Percentiles rank a stretch among this genome's conserved stretches.
phyloP scores from a whole-genome alignment of 2,113 vertebrate species.

The Cephalopholis sonnerati region DNA sequence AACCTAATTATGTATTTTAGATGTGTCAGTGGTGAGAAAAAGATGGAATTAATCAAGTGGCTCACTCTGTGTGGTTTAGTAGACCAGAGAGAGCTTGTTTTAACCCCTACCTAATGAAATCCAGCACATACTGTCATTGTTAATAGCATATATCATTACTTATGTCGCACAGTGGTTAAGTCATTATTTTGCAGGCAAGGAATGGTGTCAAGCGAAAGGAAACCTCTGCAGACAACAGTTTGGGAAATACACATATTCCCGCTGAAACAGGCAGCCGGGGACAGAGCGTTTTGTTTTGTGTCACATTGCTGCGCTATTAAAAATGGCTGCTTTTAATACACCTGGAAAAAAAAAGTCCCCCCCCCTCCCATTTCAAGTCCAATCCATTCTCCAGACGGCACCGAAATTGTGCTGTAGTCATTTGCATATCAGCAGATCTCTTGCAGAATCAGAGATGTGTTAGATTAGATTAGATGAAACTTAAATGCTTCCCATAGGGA shows the following conservation, averaged over 20 bases:
- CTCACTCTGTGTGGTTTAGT: neutral
- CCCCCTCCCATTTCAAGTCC: neutral
- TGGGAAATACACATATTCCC: neutral
- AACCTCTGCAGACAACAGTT: neutral
- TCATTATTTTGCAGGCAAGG: constrained; percentile 29
- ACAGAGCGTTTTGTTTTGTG: constrained; percentile 12
- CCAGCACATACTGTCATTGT: neutral
- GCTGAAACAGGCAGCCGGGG: neutral
- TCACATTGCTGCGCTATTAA: neutral
- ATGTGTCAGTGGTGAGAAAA: constrained; percentile 15
- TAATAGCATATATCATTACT: constrained; percentile 13
- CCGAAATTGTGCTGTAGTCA: constrained; percentile 1
- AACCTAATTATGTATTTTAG: constrained; percentile 38
- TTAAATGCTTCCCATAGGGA: constrained; percentile 31
- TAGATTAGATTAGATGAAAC: constrained; percentile 47
- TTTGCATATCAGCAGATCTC: constrained; percentile 56
- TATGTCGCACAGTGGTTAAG: neutral
- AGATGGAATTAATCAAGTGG: constrained; percentile 26
- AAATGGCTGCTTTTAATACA: constrained; percentile 33
- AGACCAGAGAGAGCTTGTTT: neutral
- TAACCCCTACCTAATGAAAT: constrained; percentile 13
- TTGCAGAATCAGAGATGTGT: constrained; percentile 43
- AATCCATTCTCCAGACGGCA: constrained; percentile 21
- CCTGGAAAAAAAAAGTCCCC: neutral
- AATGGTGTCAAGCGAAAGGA: constrained; percentile 1